Base-by-base conservation (phyloP, 37 sponge, comb jelly and placozoan species). In the Chondrilla cf. caribensis region DNA sequence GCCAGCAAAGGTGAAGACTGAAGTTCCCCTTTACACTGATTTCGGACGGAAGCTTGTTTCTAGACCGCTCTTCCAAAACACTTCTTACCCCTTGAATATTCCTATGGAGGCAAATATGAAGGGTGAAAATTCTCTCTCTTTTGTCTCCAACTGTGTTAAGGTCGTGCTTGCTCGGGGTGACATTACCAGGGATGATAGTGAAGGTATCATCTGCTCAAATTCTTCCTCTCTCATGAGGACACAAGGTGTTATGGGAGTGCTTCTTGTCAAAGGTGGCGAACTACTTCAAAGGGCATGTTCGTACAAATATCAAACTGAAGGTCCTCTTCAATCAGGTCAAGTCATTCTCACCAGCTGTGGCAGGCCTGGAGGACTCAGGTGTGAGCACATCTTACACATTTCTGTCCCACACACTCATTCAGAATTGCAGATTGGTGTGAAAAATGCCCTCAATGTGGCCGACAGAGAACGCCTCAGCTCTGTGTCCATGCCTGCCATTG, bases 401-500 rank as follows among this genome's bases (percentile, higher is more conserved):
- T 32, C 58, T 24, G 64, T 35, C 24, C 60, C 81, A 38, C 2
- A 31, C 3, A 33, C 3, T 21, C 18, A 4, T 6, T 38, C 36
- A 39, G 41, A 22, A 9, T 22, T 80, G 5, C 37, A 14, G 11
- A 31, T 60, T 9, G 60, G 59, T n/a, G 40, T 80, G 19, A 7
- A 7, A 2, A 24, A 26, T 28, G 35, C 25, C 4, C n/a, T 80
- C 21, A 80, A 80, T 8, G 7, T 22, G 15, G 81, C 81, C 35
- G 81, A 80, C 36, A 80, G 38, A 40, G 5, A 40, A 7, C 15
- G 40, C 0, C 58, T 80, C 6, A 36, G 8, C 33, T 80, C 81
- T 11, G 32, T 80, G 55, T 58, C 81, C 0, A 29, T 80, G 15
- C 81, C 81, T 22, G 81, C 81, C 8, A 80, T 80, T 60, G 81